Percentiles rank a stretch among this genome's conserved stretches.
Conservation (phyloP, 2,113 vertebrate species). For the Nothobranchius furzeri region DNA sequence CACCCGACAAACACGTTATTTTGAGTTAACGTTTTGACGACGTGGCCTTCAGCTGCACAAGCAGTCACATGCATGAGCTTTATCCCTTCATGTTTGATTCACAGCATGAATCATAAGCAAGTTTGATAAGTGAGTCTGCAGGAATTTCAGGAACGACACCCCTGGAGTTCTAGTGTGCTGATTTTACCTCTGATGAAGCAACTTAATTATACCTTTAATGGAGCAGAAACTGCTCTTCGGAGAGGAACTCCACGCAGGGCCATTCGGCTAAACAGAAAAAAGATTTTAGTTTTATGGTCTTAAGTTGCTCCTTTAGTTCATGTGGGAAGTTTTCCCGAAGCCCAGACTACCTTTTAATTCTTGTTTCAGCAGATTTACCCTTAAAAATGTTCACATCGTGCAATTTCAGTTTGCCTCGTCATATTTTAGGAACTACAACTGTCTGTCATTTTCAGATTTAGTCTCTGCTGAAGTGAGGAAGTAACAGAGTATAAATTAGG, state of each 20-base stretch:
- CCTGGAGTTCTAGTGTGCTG: conserved; percentile 18
- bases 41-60: background rate
- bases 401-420: conserved; percentile 10
- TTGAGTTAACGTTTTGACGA: too few relatives aligned
- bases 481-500: background rate
- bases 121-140: conserved; percentile 10
- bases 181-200: conserved; percentile 19
- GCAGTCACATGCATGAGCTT: background rate
- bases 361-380: conserved; percentile 6
- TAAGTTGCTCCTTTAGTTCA: background rate
- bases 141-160: conserved; percentile 1
- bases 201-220: conserved; percentile 37
- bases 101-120: conserved; percentile 20
- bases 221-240: conserved; percentile 24
- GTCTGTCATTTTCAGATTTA: conserved; percentile 14
- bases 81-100: conserved; percentile 8
- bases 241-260: conserved; percentile 26
- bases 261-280: conserved; percentile 15
- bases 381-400: conserved; percentile 5
- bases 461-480: background rate
- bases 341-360: conserved; percentile 23
- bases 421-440: conserved; percentile 1
- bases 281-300: conserved; percentile 20
- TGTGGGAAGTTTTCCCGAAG: conserved; percentile 14
- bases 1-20: background rate